Percentiles rank a stretch among this genome's conserved stretches.
Conservation (phyloP, 2,113 vertebrate species). For the Thalassarche chlororhynchos region DNA sequence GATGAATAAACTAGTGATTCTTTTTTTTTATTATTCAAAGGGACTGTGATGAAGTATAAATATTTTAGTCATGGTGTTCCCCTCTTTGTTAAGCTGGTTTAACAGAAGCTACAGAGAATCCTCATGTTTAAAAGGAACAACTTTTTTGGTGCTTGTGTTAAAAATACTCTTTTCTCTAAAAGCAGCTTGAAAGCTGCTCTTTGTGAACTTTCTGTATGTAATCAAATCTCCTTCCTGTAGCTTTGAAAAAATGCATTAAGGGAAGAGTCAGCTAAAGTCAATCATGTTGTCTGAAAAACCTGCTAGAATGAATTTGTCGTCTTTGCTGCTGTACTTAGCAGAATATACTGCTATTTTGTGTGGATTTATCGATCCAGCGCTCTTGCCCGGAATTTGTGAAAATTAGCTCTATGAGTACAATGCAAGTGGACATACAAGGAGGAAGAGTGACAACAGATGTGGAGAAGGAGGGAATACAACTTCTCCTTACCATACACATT, state of each 20-base stretch:
- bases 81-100: slow-evolving; percentile 7
- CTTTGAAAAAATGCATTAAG: slow-evolving; percentile 4
- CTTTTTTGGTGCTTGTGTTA: background rate
- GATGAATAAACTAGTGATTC: slow-evolving; percentile 47
- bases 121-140: background rate
- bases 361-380: background rate
- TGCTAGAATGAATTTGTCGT: background rate
- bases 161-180: background rate
- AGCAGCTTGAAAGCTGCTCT: background rate
- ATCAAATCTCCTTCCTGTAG: slow-evolving; percentile 8
- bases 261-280: background rate
- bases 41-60: background rate
- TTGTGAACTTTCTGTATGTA: background rate
- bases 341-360: background rate
- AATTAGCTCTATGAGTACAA: background rate
- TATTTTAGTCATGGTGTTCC: slow-evolving; percentile 40
- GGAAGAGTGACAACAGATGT: background rate
- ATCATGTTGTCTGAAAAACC: background rate
- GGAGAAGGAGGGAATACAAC: background rate
- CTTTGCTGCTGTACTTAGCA: background rate
- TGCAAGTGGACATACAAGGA: background rate
- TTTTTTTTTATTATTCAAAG: background rate
- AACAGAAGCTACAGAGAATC: background rate
- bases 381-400: background rate
- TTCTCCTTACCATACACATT: background rate